Conservation (phyloP, 1,140 invertebrate species). For the Rhizoglyphus robini region DNA sequence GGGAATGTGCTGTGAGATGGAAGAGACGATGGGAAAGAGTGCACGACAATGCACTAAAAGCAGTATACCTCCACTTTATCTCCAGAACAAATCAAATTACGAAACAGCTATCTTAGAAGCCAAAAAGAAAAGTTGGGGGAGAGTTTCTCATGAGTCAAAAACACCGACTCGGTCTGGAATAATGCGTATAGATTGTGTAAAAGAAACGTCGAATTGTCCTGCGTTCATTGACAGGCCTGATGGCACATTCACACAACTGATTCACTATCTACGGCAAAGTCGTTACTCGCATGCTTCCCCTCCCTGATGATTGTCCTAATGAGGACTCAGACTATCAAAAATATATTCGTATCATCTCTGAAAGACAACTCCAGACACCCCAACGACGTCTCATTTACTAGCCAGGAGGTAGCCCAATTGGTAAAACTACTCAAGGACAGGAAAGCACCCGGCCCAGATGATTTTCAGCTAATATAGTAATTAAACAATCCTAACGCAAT, state of each 20-base stretch:
- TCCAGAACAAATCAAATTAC: background rate
- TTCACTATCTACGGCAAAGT: background rate
- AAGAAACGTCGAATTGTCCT: background rate
- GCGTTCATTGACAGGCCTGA: background rate
- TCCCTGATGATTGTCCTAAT: background rate
- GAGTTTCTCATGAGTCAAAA: background rate
- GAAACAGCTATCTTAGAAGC: background rate
- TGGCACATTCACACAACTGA: background rate
- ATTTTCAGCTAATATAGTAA: constrained; percentile 5
- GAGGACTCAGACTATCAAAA: too few species aligned
- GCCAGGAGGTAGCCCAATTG: background rate
- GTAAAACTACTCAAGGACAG: background rate
- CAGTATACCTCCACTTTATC: background rate
- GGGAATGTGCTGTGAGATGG: background rate
- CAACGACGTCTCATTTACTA: background rate
- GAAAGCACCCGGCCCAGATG: constrained; percentile 13
- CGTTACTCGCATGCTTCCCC: background rate
- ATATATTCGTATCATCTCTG: too few species aligned
- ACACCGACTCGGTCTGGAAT: background rate
- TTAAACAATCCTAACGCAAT: background rate
- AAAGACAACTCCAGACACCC: background rate
- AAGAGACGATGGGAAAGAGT: background rate
- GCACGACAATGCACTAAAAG: background rate
- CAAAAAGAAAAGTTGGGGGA: background rate
- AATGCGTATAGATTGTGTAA: background rate